A percentile compares a stretch with the other conserved stretches of the same genome.
These are phyloP conservation scores for Echiichthys vipera DNA, from an alignment of 2,797 vertebrate species.

Conservation along the genomic window DNA sequence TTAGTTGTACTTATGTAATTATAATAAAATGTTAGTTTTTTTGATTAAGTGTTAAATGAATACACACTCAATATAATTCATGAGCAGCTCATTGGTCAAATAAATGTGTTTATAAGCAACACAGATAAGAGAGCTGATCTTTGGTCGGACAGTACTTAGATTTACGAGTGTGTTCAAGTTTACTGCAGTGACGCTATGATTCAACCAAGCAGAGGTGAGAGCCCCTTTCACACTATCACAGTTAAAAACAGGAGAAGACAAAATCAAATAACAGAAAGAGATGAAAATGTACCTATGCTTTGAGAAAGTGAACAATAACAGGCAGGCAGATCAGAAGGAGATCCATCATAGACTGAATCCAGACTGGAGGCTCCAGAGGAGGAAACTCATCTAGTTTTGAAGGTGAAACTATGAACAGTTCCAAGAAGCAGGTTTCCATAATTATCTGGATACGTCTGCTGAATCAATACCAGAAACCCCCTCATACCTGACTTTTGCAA, in stretches of 20 bases:
- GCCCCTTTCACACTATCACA: background rate
- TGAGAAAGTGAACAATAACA: conserved; percentile 4
- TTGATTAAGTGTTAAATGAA: background rate
- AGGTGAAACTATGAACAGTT: background rate
- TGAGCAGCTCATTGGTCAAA: background rate
- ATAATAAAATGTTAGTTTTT: background rate
- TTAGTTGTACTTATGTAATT: no score
- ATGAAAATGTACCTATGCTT: background rate
- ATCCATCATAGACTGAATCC: background rate
- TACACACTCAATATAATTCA: background rate
- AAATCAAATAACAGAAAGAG: background rate
- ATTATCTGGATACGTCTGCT: background rate
- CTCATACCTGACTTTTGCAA: conserved; percentile 8
- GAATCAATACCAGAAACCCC: background rate
- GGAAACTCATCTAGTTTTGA: background rate
- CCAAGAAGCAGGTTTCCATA: background rate
- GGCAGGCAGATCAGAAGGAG: background rate
- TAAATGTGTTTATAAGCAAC: background rate
- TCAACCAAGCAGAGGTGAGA: background rate
- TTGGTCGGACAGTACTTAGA: conserved; percentile 12
- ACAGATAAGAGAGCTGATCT: conserved; percentile 7
- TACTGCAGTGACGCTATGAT: background rate
- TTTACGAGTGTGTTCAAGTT: background rate
- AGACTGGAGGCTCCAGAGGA: background rate
- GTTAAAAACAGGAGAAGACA: background rate